phyloP scores from a whole-genome alignment of 2,888 invertebrate species.

The Hedya salicella region DNA sequence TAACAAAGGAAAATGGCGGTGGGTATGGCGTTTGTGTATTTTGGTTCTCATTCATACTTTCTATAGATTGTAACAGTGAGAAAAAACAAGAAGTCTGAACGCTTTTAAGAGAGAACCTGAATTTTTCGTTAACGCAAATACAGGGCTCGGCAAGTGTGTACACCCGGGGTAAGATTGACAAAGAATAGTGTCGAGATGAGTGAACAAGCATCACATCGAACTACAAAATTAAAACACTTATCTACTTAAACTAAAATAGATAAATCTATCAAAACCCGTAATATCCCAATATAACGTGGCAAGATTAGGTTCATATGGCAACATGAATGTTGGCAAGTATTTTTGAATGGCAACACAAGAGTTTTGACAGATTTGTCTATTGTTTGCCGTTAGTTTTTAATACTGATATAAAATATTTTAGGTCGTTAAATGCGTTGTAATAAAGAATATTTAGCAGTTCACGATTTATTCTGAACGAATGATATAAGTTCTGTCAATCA shows the following conservation, averaged over 20 bases:
- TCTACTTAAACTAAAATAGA: constrained; percentile 46
- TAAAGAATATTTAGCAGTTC: constrained; percentile 16
- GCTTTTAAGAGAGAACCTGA: too few species aligned
- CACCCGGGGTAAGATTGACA: not conserved
- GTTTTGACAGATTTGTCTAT: constrained; percentile 53
- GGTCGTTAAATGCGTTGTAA: constrained; percentile 70
- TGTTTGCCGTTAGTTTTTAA: constrained; percentile 58
- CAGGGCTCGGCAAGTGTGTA: too few species aligned
- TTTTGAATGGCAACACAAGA: constrained; percentile 49
- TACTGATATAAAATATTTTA: constrained; percentile 66
- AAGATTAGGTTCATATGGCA: constrained; percentile 49
- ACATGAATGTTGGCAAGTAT: constrained; percentile 41
- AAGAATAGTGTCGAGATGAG: constrained; percentile 21
- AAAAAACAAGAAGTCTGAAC: too few species aligned
- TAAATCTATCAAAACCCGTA: constrained; percentile 59
- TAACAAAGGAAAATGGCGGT: not conserved
- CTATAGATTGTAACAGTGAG: not conserved
- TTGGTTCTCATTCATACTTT: not conserved
- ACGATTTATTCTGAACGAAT: too few species aligned
- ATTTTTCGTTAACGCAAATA: too few species aligned
- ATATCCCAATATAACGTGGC: constrained; percentile 27
- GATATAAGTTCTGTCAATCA: too few species aligned
- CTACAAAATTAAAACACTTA: constrained; percentile 60
- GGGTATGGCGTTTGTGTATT: not conserved
- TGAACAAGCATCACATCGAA: constrained; percentile 44